Evolutionary conservation across 2,797 vertebrate species (phyloP), one percentile per base, ranked within the genome.

Genomic region (Phataginus tetradactyla): DNA sequence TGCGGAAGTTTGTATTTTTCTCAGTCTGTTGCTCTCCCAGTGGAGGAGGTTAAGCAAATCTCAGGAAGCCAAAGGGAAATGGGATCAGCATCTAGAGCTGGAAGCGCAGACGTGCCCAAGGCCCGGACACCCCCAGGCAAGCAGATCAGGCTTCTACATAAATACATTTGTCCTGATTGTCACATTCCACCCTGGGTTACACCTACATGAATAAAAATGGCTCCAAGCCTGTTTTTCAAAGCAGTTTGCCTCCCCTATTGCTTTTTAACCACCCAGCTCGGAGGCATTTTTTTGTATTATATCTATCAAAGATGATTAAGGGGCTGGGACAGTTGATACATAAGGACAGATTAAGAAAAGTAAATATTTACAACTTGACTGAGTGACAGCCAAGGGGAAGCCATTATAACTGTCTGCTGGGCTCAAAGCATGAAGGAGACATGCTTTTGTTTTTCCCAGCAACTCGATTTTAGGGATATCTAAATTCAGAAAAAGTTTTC

Each of bases 1-100:
- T 5, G n/a, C 91, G 78, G 95, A 83, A 59, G 94, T 96, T 95
- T 90, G 86, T 93, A n/a, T 96, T 97, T 96, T 90, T 84, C 94
- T 61, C 87, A n/a, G 27, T 95, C n/a, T 11, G 9, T 74, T 79
- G 90, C 77, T 96, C 85, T 0, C 0, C 51, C 20, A 0, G 94
- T 72, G 18, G 75, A 90, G 86, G 69, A 80, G 72, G 59, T 96
- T 93, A 91, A 97, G 96, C 94, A 81, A 66, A 96, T 96, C 75
- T 86, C 86, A 23, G n/a, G 5, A 57, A 55, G 20, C 34, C 90
- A 20, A 61, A 87, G 75, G 90, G 86, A 72, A 92, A 34, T 3
- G 53, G 88, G 79, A 21, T 29, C 66, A 34, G 74, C 77, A 23
- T 34, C 74, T 27, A 21, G 0, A 6, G 14, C 94, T 37, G 0